A percentile compares a stretch with the other conserved stretches of the same genome.
phyloP scores from a whole-genome alignment of 2,797 vertebrate species.

The Euphonia xanthogaster region DNA sequence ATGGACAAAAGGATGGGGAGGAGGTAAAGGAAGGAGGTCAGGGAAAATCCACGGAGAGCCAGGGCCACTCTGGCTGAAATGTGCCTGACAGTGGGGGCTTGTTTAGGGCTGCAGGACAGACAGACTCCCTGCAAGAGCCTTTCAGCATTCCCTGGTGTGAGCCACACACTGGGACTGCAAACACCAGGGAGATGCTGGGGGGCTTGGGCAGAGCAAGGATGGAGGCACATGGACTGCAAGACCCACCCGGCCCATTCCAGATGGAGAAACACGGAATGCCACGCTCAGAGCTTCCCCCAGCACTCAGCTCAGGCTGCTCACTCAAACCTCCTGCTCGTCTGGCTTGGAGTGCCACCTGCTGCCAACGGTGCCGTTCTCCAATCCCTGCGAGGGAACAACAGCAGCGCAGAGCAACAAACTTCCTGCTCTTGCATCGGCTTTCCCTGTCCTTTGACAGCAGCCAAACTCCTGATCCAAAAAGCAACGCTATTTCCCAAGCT shows the following conservation, averaged over 20 bases:
- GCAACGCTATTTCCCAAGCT: background rate
- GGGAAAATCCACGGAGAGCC: background rate
- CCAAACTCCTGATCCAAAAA: slow-evolving; percentile 4
- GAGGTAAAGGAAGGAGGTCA: background rate
- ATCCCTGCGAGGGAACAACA: background rate
- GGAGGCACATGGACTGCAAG: background rate
- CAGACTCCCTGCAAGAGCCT: background rate
- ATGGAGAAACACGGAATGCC: background rate
- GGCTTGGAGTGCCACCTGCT: slow-evolving; percentile 69
- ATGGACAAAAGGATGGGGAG: background rate
- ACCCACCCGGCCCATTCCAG: background rate
- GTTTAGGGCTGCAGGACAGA: background rate
- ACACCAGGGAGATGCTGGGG: rapidly evolving
- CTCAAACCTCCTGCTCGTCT: background rate
- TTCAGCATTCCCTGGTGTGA: background rate
- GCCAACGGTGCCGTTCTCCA: background rate
- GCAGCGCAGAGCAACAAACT: background rate
- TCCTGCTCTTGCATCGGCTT: background rate
- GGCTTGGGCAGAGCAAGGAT: background rate
- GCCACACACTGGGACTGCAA: background rate
- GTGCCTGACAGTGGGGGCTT: rapidly evolving
- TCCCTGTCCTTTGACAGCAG: slow-evolving; percentile 25
- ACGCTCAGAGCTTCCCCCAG: background rate
- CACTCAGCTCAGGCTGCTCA: background rate
- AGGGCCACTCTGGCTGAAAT: background rate